Base-by-base conservation (phyloP, 1,140 invertebrate genomes). In the Bombus impatiens region DNA sequence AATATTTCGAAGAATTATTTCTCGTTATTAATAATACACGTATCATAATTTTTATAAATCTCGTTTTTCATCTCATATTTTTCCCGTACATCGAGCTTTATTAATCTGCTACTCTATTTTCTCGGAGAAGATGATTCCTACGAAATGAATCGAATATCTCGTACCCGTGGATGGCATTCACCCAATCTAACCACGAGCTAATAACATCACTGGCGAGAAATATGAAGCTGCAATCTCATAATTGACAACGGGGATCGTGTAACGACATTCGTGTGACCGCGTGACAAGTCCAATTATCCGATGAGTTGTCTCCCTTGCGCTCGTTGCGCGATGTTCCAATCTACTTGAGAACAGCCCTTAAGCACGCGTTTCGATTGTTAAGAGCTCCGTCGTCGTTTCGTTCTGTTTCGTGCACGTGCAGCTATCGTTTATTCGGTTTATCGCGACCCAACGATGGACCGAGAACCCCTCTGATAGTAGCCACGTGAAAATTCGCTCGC, bases 291-390 rank as follows among this genome's bases (percentile, higher is more conserved):
- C 88, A 89, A 90, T 90, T 90, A 90, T 57, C 71, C 76, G 80
- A 89, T 83, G 76, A 84, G 75, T 82, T 83, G 82, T 71, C 44
- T 15, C 57, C 62, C 74, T 42, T 37, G 25, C 62, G 68, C 84
- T 77, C 77, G 86, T 87, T 84, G 78, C 84, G 70, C 87, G 78
- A 88, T 84, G 88, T 88, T 88, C 91, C 87, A 88, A 92, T 92
- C 79, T 88, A 84, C 78, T 84, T 76, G 79, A 75, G 78, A 80
- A 82, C 85, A 84, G 42, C 77, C 78, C 76, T 87, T 76, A 81
- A 87, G 59, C 71, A 68, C 72, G 62, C 68, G 76, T 67, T 86
- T 74, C 87, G 68, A 87, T 84, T 76, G 79, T 86, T 87, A 87
- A 84, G 59, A 80, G 53, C 57, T 15, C n/a, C 9, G 72, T 6